A percentile compares a stretch with the other conserved stretches of the same genome.
Conservation (phyloP, 2,113 vertebrate genomes). For the Urocolius indicus region DNA sequence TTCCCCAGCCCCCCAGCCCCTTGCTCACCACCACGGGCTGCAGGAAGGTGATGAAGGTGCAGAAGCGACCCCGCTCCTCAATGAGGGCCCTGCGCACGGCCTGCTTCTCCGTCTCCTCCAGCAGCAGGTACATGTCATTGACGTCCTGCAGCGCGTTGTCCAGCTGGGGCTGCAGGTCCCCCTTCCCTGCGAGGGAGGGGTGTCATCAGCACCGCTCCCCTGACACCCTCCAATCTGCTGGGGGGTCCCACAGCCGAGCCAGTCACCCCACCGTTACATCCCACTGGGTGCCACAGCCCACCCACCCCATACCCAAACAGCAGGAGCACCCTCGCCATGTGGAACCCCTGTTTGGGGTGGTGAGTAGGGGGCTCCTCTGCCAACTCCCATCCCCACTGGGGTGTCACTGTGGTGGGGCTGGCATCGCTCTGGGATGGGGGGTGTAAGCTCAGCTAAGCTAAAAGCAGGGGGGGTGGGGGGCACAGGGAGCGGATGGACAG, state of each 20-base stretch:
- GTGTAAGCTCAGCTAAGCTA: constrained; percentile 5
- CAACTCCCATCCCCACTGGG: neutral
- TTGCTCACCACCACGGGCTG: constrained; percentile 93
- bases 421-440: neutral
- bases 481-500: neutral
- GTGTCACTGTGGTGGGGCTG: neutral
- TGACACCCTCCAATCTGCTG: neutral
- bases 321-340: neutral
- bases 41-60: constrained; percentile 91
- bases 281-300: neutral
- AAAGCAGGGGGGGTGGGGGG: neutral
- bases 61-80: constrained; percentile 94
- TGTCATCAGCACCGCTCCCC: neutral
- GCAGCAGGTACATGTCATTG: constrained; percentile 94
- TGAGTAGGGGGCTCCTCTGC: neutral
- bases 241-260: neutral
- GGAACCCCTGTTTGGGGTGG: neutral
- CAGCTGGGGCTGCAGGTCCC: constrained; percentile 96
- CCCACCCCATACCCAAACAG: neutral
- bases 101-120: constrained; percentile 99
- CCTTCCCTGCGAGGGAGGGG: constrained; percentile 80
- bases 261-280: neutral
- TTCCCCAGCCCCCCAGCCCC: fast-evolving
- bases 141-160: constrained; percentile 96
- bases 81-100: constrained; percentile 93